Evolutionary conservation across 2,113 vertebrate species (phyloP).

Genomic region (Terrapene triunguis): DNA sequence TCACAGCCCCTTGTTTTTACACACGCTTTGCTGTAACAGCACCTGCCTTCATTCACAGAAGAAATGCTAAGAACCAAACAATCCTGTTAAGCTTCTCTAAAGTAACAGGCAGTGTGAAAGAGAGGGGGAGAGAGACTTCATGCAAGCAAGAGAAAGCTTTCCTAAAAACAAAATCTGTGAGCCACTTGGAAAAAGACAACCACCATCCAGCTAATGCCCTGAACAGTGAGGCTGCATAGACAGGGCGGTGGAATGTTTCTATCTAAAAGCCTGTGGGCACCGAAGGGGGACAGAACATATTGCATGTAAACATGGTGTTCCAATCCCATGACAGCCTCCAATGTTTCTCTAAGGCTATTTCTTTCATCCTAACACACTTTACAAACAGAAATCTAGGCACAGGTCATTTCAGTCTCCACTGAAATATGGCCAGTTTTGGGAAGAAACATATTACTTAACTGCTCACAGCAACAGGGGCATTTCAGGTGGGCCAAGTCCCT

Average conservation of each 20-base stretch:
- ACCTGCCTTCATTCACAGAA: neutral
- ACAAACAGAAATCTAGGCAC: neutral
- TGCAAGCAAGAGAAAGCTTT: neutral
- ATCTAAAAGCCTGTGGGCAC: neutral
- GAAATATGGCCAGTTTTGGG: neutral
- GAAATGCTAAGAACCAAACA: neutral
- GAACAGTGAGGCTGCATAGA: neutral
- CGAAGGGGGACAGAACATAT: neutral
- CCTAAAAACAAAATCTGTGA: neutral
- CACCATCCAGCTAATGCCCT: neutral
- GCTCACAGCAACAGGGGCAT: neutral
- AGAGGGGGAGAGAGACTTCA: neutral
- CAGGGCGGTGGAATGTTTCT: neutral
- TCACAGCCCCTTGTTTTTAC: neutral
- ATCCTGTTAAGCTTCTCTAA: neutral
- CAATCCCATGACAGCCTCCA: neutral
- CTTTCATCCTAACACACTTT: neutral
- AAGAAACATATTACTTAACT: neutral
- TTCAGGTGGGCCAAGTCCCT: neutral
- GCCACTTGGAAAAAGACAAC: neutral
- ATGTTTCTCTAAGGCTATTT: neutral
- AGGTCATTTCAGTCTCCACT: neutral
- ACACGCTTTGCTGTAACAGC: neutral
- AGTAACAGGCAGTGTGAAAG: neutral
- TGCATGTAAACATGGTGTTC: neutral